Evolutionary conservation across 2,797 vertebrate genomes (phyloP).

Genomic region (Moxostoma hubbsi): DNA sequence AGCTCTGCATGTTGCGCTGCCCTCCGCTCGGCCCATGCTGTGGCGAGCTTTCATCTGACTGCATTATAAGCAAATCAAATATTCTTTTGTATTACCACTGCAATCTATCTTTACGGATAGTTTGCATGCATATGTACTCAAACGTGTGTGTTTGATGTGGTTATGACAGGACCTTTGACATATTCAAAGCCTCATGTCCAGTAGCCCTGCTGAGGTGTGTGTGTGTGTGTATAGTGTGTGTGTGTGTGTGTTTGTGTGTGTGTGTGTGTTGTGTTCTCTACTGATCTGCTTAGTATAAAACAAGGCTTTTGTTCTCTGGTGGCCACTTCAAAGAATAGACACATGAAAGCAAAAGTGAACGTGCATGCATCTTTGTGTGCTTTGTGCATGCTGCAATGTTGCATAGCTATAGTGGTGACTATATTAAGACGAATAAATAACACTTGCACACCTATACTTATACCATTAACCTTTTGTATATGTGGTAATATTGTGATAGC

Average conservation of each 20-base stretch:
- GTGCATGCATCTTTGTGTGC: constrained; percentile 9
- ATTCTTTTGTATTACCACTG: constrained; percentile 76
- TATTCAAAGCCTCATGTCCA: constrained; percentile 77
- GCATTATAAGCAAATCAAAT: constrained; percentile 81
- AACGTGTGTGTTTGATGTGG: constrained; percentile 62
- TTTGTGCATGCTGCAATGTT: background rate
- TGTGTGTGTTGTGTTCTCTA: constrained; percentile 61
- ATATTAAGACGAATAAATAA: no score
- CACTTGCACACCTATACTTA: no score
- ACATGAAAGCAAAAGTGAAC: constrained; percentile 63
- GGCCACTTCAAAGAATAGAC: constrained; percentile 69
- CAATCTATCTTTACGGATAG: constrained; percentile 68
- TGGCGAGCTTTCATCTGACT: constrained; percentile 72
- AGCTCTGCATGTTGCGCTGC: constrained; percentile 58
- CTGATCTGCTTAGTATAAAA: constrained; percentile 73
- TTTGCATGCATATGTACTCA: constrained; percentile 30
- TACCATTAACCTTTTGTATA: background rate
- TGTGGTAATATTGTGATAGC: background rate
- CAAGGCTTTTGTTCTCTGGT: constrained; percentile 69
- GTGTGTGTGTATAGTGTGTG: constrained; percentile 46
- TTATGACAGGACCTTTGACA: constrained; percentile 79
- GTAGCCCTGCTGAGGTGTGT: constrained; percentile 75
- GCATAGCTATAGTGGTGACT: background rate
- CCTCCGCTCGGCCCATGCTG: constrained; percentile 66
- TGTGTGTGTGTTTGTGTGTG: constrained; percentile 34